These are phyloP conservation scores for Minunthozetes semirufus DNA, from an alignment of 2,888 invertebrate species.

Conservation along the genomic window DNA sequence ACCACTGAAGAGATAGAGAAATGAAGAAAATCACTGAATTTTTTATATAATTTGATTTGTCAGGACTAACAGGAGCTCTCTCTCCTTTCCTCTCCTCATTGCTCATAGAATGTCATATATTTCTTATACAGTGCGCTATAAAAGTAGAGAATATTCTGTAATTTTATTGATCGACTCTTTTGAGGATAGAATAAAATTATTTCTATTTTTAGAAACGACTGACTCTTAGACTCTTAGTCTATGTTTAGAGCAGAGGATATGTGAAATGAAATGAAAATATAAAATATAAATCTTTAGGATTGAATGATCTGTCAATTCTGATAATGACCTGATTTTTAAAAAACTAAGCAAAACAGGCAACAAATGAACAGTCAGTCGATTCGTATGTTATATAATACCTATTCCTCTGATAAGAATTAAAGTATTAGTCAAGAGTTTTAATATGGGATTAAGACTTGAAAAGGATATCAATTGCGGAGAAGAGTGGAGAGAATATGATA, in stretches of 20 bases:
- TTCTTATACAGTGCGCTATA: neutral
- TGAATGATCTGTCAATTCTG: slow-evolving; percentile 5
- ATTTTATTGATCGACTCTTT: neutral
- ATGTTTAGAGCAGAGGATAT: neutral
- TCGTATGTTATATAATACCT: neutral
- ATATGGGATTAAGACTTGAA: neutral
- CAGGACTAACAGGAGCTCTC: neutral
- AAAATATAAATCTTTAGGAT: slow-evolving; percentile 4
- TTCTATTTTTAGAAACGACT: neutral
- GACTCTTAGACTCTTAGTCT: neutral
- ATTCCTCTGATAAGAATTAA: neutral
- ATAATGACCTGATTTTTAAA: slow-evolving; percentile 15
- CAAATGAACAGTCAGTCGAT: no score
- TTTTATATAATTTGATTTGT: slow-evolving; percentile 12
- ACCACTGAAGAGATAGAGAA: no score
- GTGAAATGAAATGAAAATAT: neutral
- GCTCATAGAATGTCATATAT: neutral
- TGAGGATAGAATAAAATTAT: neutral
- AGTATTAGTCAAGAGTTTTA: slow-evolving; percentile 7
- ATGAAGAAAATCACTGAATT: neutral
- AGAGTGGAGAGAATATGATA: slow-evolving; percentile 4
- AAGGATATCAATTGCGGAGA: neutral
- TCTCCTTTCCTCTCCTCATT: neutral
- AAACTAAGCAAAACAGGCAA: no score
- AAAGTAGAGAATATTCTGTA: neutral